These are phyloP conservation scores for Melikaiella ostensackeni DNA, from an alignment of 2,888 invertebrate genomes.

Conservation along the genomic window DNA sequence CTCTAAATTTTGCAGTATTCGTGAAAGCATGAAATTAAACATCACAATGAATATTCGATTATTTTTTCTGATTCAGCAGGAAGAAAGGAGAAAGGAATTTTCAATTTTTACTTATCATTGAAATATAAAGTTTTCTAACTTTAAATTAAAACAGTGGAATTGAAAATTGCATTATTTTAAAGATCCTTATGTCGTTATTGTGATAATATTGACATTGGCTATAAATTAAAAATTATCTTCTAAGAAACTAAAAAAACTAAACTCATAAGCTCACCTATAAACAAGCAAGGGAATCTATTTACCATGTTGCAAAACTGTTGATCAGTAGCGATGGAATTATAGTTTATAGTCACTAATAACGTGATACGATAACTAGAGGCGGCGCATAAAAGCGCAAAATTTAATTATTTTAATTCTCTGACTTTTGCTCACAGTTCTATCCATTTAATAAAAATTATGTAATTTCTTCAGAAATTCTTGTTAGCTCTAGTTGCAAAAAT, in stretches of 20 bases:
- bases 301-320: background rate
- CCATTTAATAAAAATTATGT: too few relatives aligned
- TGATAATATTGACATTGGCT: background rate
- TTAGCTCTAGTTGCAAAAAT: too few relatives aligned
- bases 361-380: background rate
- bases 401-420: background rate
- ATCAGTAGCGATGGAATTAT: background rate
- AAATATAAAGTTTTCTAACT: background rate
- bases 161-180: background rate
- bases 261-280: background rate
- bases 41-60: background rate
- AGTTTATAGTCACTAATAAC: background rate
- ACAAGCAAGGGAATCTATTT: background rate
- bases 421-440: background rate
- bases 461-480: too few relatives aligned
- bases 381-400: too few relatives aligned
- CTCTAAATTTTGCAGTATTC: background rate
- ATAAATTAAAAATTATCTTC: background rate
- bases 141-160: background rate
- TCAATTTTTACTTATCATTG: background rate
- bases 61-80: background rate
- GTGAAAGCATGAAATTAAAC: background rate
- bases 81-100: background rate
- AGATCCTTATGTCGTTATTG: background rate
- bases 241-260: background rate